phyloP scores from a whole-genome alignment of 2,797 vertebrate species.

The Crocodylus rhombifer region DNA sequence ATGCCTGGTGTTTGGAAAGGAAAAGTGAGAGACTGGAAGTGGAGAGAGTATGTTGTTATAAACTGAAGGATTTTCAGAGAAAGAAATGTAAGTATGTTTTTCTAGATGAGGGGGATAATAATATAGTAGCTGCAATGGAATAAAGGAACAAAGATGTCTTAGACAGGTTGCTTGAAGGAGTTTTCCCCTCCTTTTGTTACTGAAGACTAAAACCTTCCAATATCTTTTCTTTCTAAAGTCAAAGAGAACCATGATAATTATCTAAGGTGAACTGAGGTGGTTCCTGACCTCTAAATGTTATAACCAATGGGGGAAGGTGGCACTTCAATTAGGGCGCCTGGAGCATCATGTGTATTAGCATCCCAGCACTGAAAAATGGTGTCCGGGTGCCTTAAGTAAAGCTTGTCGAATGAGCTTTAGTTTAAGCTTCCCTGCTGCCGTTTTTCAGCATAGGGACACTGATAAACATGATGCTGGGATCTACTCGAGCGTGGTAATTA shows the following conservation, averaged over 20 bases:
- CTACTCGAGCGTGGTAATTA: too few species aligned
- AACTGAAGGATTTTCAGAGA: slow-evolving; percentile 4
- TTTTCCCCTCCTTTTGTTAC: not conserved
- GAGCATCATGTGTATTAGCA: too few species aligned
- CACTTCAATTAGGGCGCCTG: too few species aligned
- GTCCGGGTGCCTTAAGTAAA: too few species aligned
- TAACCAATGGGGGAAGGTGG: not conserved
- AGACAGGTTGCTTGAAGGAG: not conserved
- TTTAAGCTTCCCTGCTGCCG: too few species aligned
- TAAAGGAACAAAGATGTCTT: not conserved
- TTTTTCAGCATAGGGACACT: too few species aligned
- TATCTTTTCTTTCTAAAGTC: slow-evolving; percentile 4
- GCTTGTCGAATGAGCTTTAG: too few species aligned
- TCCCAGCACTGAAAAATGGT: too few species aligned
- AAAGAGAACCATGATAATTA: not conserved
- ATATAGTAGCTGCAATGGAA: not conserved
- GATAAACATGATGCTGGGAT: too few species aligned
- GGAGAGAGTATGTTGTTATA: not conserved
- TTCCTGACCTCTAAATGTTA: not conserved
- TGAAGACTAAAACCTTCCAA: not conserved
- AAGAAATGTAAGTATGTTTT: not conserved
- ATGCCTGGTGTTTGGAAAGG: not conserved
- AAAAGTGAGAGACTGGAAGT: slow-evolving; percentile 13
- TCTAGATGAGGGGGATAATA: not conserved
- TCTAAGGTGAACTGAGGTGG: not conserved